phyloP scores from a whole-genome alignment of 2,888 invertebrate species.

The Nomada hirtipes region DNA sequence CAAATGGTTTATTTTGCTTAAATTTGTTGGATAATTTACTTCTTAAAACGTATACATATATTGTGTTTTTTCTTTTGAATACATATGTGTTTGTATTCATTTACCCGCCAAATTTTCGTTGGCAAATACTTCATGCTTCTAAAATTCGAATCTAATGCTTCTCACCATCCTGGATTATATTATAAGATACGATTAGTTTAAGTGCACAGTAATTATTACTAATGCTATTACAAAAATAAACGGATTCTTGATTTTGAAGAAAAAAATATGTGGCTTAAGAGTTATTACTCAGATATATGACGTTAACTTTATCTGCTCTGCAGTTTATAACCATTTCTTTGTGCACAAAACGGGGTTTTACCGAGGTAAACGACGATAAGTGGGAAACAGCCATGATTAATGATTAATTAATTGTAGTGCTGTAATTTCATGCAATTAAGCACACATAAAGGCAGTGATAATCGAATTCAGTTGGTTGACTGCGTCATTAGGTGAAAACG shows the following conservation, averaged over 20 bases:
- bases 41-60: too few species aligned
- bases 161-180: neutral
- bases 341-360: neutral
- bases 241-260: neutral
- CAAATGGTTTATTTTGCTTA: too few species aligned
- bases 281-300: neutral
- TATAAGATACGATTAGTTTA: neutral
- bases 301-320: neutral
- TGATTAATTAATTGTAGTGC: neutral
- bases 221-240: neutral
- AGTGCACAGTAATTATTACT: neutral
- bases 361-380: neutral
- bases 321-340: neutral
- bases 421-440: neutral
- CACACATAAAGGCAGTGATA: neutral
- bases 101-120: too few species aligned
- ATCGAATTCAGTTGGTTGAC: neutral
- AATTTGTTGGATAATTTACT: too few species aligned
- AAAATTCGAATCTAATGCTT: neutral
- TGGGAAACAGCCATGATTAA: neutral
- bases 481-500: neutral
- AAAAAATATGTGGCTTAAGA: neutral
- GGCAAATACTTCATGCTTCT: neutral
- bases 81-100: too few species aligned
- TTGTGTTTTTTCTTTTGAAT: too few species aligned